Conservation (phyloP, 2,113 vertebrate species). For the Picathartes gymnocephalus region DNA sequence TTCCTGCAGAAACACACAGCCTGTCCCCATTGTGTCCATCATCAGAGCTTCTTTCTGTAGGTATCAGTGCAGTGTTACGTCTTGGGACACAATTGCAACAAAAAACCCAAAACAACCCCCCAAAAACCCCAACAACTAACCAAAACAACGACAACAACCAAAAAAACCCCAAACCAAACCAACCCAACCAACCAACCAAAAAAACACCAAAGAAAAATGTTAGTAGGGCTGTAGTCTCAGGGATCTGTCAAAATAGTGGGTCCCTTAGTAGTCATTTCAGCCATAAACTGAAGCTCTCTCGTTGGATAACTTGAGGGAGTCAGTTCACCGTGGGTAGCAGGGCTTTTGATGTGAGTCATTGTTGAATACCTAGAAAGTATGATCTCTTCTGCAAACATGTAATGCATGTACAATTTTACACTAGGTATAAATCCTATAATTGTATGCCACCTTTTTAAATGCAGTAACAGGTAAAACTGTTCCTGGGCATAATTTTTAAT, state of each 20-base stretch:
- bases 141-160: neutral
- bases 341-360: neutral
- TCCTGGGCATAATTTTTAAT: neutral
- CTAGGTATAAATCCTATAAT: neutral
- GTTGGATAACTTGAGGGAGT: neutral
- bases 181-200: too few species aligned
- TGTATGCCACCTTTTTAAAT: neutral
- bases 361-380: neutral
- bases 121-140: neutral
- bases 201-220: accelerated
- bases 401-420: neutral
- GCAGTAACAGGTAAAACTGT: neutral
- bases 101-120: neutral
- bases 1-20: neutral
- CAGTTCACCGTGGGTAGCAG: neutral
- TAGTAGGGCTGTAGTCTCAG: neutral
- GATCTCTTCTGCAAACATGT: neutral
- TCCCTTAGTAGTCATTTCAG: neutral
- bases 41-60: neutral
- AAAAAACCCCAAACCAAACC: neutral
- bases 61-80: neutral
- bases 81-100: neutral
- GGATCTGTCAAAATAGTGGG: neutral
- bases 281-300: neutral
- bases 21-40: neutral